Base-by-base conservation (phyloP, 2,888 invertebrate species). In the Gibbula magus region DNA sequence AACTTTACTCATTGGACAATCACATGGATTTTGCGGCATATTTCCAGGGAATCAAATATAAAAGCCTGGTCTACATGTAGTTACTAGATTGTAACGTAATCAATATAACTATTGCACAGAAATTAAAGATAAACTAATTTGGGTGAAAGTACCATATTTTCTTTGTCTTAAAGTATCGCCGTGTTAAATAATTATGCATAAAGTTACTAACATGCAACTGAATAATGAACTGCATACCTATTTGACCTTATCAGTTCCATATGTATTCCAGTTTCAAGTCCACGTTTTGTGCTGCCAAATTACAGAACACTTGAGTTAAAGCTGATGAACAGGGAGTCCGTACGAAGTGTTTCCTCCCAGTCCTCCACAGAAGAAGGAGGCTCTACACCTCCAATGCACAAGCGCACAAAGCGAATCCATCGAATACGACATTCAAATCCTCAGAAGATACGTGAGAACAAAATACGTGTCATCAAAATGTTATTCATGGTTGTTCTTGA, bases 401-500 rank as follows among this genome's bases (percentile, higher is more conserved):
- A 54, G 29, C 53, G 66, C 53, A 79, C 39, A 29, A 73, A 74
- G 8, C 54, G 77, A 8, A 35, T 67, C 45, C 61, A 84, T 54
- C 77, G 79, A 18, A 84, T 89, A 32, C 85, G 88, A 16, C 89
- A 96, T 67, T 96, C 96, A 32, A 96, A 96, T 91, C 95, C 95
- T 87, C 96, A 95, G 86, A 96, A 96, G 89, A 96, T 95, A 89
- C 96, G 96, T 75, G 95, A 96, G 89, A 96, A 88, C 79, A 90
- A 89, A 83, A 88, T 86, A 77, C 81, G 89, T 3, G 90, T 89
- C 79, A 88, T 90, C 82, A 94, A 96, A 87, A 97, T 97, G 97
- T 94, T 98, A 67, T 96, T 97, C 87, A 96, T 97, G 7, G 95
- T 98, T 16, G 97, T 97, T 13, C 93, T 96, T 76, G 97, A 97